A percentile compares a stretch with the other conserved stretches of the same genome.
Evolutionary conservation across 2,888 invertebrate genomes (phyloP).

Genomic region (Platerodrilus igneus): DNA sequence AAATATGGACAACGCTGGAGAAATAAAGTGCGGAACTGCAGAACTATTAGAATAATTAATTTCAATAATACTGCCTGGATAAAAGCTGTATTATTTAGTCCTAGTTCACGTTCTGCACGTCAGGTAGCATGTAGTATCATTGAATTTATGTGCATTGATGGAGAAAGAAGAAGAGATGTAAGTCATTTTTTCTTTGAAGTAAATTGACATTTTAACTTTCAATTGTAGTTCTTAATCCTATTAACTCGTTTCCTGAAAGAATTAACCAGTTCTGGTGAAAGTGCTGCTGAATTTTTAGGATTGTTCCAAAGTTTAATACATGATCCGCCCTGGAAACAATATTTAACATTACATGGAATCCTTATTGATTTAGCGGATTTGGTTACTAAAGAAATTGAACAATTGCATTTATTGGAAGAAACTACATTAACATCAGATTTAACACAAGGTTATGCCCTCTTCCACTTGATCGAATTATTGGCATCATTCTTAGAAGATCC

Average conservation of each 20-base stretch:
- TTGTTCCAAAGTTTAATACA: slow-evolving; percentile 82
- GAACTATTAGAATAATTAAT: slow-evolving; percentile 52
- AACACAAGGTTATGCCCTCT: slow-evolving; percentile 87
- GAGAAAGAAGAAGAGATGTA: slow-evolving; percentile 63
- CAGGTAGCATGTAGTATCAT: slow-evolving; percentile 87
- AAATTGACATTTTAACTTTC: too few species aligned
- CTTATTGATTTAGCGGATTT: slow-evolving; percentile 79
- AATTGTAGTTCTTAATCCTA: slow-evolving; percentile 68
- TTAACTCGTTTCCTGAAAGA: slow-evolving; percentile 85
- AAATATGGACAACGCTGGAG: slow-evolving; percentile 74
- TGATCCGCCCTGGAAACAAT: slow-evolving; percentile 89
- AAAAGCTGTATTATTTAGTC: slow-evolving; percentile 87
- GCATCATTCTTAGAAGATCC: slow-evolving; percentile 84
- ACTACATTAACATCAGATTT: slow-evolving; percentile 90
- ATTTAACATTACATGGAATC: slow-evolving; percentile 83
- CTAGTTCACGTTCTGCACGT: slow-evolving; percentile 82
- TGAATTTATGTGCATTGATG: slow-evolving; percentile 71
- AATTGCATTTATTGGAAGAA: slow-evolving; percentile 84
- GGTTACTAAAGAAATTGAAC: slow-evolving; percentile 82
- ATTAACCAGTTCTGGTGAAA: slow-evolving; percentile 83
- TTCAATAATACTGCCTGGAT: slow-evolving; percentile 77
- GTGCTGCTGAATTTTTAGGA: slow-evolving; percentile 84
- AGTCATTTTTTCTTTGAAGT: slow-evolving; percentile 8
- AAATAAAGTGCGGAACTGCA: slow-evolving; percentile 32
- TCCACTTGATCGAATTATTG: slow-evolving; percentile 83